Base-by-base conservation (phyloP, 2,888 invertebrate species). In the Lomographa bimaculata region DNA sequence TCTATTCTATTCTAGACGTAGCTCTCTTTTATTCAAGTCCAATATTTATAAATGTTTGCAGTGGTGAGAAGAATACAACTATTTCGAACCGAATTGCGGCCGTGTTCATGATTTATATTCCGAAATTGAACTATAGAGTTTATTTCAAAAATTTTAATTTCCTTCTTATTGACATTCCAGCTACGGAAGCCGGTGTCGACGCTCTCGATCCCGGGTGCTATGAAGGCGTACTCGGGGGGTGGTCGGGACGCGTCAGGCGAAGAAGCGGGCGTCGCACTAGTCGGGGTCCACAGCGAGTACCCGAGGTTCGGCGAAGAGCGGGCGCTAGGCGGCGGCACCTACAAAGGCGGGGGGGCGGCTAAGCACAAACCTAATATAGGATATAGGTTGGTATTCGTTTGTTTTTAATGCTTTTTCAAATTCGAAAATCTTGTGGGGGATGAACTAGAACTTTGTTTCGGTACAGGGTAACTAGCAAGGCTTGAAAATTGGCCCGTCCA, bases 111-210 rank as follows among this genome's bases (percentile, higher is more conserved):
- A n/a, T n/a, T n/a, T n/a, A n/a, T n/a, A n/a, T n/a, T n/a, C n/a
- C n/a, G n/a, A n/a, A n/a, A n/a, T n/a, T n/a, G n/a, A n/a, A n/a
- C n/a, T n/a, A n/a, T n/a, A n/a, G n/a, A n/a, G n/a, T n/a, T n/a
- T n/a, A n/a, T n/a, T n/a, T n/a, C n/a, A n/a, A n/a, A n/a, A n/a
- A n/a, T n/a, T n/a, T n/a, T n/a, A n/a, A n/a, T n/a, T n/a, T n/a
- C n/a, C n/a, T n/a, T n/a, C n/a, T n/a, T 52, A 55, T 32, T 47
- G 35, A 42, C 56, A 49, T 93, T 93, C 47, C 93, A 97, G 96
- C 94, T 98, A 90, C 96, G 97, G 91, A 98, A 98, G 93, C 98
- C 98, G 90, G 96, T 96, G 89, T 98, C 98, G 90, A 97, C 97
- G 86, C 94, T 97, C 86, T 98, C 98, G 91, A 96, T 98, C 90